These are phyloP conservation scores for Nysson spinosus DNA, from an alignment of 2,888 invertebrate species.

Conservation along the genomic window DNA sequence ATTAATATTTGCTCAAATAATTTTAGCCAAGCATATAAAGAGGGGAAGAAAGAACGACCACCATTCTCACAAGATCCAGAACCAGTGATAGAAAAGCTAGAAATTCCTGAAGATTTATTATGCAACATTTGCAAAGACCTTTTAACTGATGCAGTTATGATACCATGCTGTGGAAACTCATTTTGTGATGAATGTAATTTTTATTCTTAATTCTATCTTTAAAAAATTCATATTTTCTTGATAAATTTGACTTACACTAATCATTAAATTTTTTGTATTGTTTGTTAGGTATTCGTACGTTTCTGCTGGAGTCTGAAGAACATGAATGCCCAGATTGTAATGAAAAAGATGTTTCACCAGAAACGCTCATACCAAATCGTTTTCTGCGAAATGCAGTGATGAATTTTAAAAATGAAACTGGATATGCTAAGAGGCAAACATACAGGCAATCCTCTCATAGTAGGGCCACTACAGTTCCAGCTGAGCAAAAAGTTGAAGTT, in stretches of 20 bases:
- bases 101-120: conserved; percentile 93
- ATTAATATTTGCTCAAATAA: not conserved
- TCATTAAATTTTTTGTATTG: conserved; percentile 21
- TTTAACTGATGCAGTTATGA: conserved; percentile 96
- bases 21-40: conserved; percentile 87
- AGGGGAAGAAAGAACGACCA: conserved; percentile 84
- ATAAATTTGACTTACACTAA: not conserved
- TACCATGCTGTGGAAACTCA: conserved; percentile 98
- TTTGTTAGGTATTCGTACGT: conserved; percentile 88
- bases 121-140: conserved; percentile 96
- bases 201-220: conserved; percentile 22
- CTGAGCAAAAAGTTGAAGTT: conserved; percentile 42
- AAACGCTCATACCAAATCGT: conserved; percentile 94
- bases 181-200: conserved; percentile 98
- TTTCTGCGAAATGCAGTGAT: conserved; percentile 93
- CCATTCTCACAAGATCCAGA: conserved; percentile 81
- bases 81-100: conserved; percentile 80
- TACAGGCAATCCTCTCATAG: conserved; percentile 57
- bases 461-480: conserved; percentile 20
- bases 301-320: conserved; percentile 93
- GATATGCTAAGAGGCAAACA: conserved; percentile 83
- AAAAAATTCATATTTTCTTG: conserved; percentile 4
- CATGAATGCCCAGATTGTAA: conserved; percentile 97
- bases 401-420: conserved; percentile 94
- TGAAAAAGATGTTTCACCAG: conserved; percentile 94